These are phyloP conservation scores for Drosophila repleta DNA, from an alignment of 1,140 invertebrate genomes.

Conservation along the genomic window DNA sequence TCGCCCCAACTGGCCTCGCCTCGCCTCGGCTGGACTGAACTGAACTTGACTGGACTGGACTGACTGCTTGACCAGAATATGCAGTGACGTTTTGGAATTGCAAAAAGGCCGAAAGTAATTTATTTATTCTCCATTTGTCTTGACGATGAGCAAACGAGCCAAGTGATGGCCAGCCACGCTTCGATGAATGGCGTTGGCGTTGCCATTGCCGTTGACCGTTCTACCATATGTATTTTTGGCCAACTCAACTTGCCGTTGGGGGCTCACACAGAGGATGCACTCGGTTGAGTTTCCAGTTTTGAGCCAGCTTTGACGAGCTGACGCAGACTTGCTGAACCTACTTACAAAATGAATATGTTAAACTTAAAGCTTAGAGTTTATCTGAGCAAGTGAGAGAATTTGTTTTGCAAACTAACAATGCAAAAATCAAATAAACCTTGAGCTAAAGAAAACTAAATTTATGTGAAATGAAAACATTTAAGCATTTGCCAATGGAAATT, in stretches of 20 bases:
- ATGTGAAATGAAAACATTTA: too few species aligned
- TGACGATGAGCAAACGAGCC: slow-evolving; percentile 82
- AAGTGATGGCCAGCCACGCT: slow-evolving; percentile 74
- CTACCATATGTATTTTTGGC: slow-evolving; percentile 4
- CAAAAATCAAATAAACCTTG: too few species aligned
- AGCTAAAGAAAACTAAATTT: too few species aligned
- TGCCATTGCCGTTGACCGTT: slow-evolving; percentile 30
- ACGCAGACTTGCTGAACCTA: background rate
- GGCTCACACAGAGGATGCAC: slow-evolving; percentile 7
- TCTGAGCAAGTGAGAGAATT: background rate
- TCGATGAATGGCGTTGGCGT: slow-evolving; percentile 74
- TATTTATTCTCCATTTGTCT: slow-evolving; percentile 82
- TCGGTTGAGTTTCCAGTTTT: slow-evolving; percentile 5
- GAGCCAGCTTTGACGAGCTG: slow-evolving; percentile 11
- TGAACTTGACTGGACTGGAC: slow-evolving; percentile 1
- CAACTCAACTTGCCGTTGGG: slow-evolving; percentile 4
- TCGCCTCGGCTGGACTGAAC: background rate
- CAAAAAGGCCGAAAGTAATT: slow-evolving; percentile 80
- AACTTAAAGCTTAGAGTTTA: background rate
- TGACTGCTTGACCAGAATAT: slow-evolving; percentile 57
- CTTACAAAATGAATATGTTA: slow-evolving; percentile 19
- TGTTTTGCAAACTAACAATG: too few species aligned
- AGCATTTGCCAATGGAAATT: too few species aligned
- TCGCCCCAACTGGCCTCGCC: background rate
- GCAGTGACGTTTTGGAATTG: slow-evolving; percentile 73